Base-by-base conservation (phyloP, 2,113 vertebrate genomes). In the Cacatua alba region DNA sequence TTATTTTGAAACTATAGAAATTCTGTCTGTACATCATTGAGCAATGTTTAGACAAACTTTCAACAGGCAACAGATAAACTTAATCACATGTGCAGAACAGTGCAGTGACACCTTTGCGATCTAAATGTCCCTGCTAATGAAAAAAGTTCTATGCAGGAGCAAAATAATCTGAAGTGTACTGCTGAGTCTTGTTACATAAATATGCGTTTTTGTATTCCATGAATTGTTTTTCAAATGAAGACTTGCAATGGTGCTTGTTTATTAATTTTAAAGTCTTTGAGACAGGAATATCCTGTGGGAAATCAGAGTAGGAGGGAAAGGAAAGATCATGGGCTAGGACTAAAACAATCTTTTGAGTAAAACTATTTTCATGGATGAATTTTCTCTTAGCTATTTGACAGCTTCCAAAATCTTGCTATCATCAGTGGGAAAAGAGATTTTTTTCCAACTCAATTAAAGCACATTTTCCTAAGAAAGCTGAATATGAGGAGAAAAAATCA, bases 191-290 rank as follows among this genome's bases (percentile, higher is more conserved):
- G 13, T 69, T 77, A 91, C 71, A 82, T 62, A 85, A 79, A 88
- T 51, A 81, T 8, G 4, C 8, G 44, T 55, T 86, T 37, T 81
- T 87, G 39, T 86, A 63, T 70, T 89, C 44, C 33, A n/a, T 28
- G 3, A 55, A 67, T 71, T 83, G 35, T 63, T 65, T 89, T 83
- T 26, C 20, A 79, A 88, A 72, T 74, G 4, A 92, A 91, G 48
- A n/a, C 17, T 82, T 69, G 95, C 17, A 78, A 43, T 80, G 35
- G 37, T 49, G 25, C 2, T 89, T 79, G 64, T 90, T 94, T 95
- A 52, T 86, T 80, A 93, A 59, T 55, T 93, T 84, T 70, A 59
- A 95, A 74, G 20, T 41, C 43, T 95, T 74, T 70, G 39, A 91
- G 51, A 53, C 35, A 75, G 49, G 63, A 92, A 86, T 59, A 87